Evolutionary conservation across 2,888 invertebrate species (phyloP), one percentile per base, ranked within the genome.

Genomic region (Galerucella calmariensis): DNA sequence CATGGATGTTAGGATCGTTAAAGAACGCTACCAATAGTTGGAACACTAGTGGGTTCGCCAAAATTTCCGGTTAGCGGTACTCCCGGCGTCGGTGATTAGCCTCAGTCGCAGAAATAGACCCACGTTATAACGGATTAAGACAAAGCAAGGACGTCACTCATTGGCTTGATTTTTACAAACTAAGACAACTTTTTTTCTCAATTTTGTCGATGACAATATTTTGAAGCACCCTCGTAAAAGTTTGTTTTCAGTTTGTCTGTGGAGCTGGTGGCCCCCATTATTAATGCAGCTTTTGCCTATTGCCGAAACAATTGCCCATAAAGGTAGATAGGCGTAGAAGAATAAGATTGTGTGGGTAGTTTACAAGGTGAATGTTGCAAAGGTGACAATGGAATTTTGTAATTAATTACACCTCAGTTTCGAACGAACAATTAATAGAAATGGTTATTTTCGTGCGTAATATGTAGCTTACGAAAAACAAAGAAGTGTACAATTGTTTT

Each of bases 361-460:
- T 16, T 65, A 65, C 63, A 65, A 65, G 63, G 63, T 65, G 63
- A 65, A n/a, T 16, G 63, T 46, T 20, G 63, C 63, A 46, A 65
- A 46, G 10, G 44, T 65, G 63, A 65, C 63, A 65, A 65, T 65
- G 46, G 63, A 65, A 44, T 65, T 65, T 46, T 46, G 63, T 46
- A 65, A 65, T 44, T 65, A 65, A 65, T 12, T 12, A 20, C 20
- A 44, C 41, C n/a, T 46, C 20, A 46, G 20, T 16, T 9, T 56
- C 10, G 9, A 16, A 56, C 16, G 8, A 20, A 56, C 56, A 16
- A 16, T 56, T 51, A 51, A 51, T 6, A 51, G 51, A 51, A 51
- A 51, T 51, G 51, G n/a, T 51, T 56, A 56, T 56, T 56, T 20
- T 10, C 6, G 56, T 56, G 16, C 56, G 56, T 56, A 56, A 56